Conservation (phyloP, 2,113 vertebrate genomes). For the Raja brachyura region DNA sequence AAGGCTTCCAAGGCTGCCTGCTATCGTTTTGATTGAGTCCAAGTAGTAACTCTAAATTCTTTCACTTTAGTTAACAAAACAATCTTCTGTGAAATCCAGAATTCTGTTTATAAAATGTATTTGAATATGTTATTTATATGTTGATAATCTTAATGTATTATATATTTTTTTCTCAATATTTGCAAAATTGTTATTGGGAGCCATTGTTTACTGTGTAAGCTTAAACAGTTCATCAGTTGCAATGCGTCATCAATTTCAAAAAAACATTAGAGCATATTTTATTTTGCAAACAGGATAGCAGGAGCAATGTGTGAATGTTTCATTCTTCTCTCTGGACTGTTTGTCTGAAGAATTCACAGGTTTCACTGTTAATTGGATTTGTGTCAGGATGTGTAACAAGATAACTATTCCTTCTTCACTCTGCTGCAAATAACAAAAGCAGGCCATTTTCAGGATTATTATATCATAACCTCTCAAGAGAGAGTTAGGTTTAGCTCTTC, state of each 20-base stretch:
- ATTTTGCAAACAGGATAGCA: background rate
- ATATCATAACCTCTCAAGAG: no score
- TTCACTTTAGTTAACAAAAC: no score
- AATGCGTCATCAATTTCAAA: background rate
- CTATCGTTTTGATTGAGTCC: no score
- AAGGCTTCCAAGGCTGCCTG: no score
- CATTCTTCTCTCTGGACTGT: background rate
- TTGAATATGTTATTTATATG: background rate
- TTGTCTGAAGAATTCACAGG: conserved; percentile 12
- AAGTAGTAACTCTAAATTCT: background rate
- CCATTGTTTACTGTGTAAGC: background rate
- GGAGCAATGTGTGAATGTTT: background rate
- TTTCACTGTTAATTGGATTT: background rate
- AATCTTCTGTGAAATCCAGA: no score
- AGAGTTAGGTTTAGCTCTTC: no score
- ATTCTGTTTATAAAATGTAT: no score
- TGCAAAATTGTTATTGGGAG: background rate
- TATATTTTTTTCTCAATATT: background rate
- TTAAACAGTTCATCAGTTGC: background rate
- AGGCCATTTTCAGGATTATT: no score
- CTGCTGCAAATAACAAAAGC: background rate
- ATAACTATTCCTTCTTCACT: background rate
- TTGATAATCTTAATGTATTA: background rate
- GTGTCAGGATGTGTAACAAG: background rate
- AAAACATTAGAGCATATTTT: background rate